Percentiles rank a stretch among this genome's conserved stretches.
phyloP scores from a whole-genome alignment of 30 jellyfish, hydroid and myxozoan species.

The Haliclystus octoradiatus region DNA sequence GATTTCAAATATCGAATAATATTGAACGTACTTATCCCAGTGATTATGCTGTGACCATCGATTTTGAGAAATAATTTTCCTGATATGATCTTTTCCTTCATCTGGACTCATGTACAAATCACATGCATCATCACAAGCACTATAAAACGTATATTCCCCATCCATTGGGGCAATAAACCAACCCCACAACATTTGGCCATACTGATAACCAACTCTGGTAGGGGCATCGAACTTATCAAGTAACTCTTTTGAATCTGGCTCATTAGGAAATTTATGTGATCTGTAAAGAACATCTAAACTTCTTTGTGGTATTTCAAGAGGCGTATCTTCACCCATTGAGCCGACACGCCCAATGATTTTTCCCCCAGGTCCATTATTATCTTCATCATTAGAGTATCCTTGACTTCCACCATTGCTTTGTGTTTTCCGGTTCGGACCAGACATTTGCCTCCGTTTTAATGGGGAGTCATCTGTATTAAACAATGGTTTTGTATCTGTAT shows the following conservation, averaged over 20 bases:
- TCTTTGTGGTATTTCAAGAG: constrained; percentile 20
- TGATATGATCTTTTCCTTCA: constrained; percentile 85
- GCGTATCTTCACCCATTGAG: neutral
- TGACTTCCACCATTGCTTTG: neutral
- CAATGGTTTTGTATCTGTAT: neutral
- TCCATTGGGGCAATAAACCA: constrained; percentile 98
- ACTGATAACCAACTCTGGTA: constrained; percentile 82
- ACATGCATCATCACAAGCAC: constrained; percentile 98
- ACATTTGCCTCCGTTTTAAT: neutral
- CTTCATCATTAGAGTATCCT: constrained; percentile 39
- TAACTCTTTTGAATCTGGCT: constrained; percentile 87
- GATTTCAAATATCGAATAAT: too few species aligned
- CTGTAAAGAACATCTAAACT: constrained; percentile 80
- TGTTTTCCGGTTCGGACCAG: neutral
- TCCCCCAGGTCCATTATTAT: constrained; percentile 64
- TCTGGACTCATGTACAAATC: constrained; percentile 90
- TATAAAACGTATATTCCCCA: constrained; percentile 84
- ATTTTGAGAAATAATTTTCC: constrained; percentile 83
- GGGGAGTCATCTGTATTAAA: neutral
- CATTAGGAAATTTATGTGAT: constrained; percentile 88
- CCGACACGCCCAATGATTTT: constrained; percentile 20
- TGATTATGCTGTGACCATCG: constrained; percentile 92
- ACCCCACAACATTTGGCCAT: constrained; percentile 96
- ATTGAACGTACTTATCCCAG: constrained; percentile 78
- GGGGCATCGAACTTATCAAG: constrained; percentile 89